These are phyloP conservation scores for Lates japonicus DNA, from an alignment of 2,797 vertebrate species.

Conservation along the genomic window DNA sequence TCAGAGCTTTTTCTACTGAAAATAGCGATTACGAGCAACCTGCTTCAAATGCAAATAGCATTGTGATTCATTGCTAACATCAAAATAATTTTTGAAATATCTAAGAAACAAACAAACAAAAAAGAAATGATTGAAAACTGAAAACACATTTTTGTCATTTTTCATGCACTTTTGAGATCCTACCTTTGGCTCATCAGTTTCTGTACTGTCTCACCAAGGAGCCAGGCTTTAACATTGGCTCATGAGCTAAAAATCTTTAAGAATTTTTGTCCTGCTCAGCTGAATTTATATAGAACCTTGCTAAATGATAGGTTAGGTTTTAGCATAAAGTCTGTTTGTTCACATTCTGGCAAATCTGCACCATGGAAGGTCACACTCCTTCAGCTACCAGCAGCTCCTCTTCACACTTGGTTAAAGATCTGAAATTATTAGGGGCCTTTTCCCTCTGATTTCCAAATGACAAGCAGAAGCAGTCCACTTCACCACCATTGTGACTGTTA, in stretches of 20 bases:
- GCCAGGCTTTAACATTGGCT: too few relatives aligned
- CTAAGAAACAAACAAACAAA: too few relatives aligned
- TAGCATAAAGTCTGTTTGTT: background rate
- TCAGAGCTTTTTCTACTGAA: too few relatives aligned
- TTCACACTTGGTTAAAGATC: background rate
- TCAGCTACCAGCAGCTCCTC: background rate
- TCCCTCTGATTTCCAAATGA: background rate
- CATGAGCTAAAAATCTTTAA: background rate
- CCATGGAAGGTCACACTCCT: background rate
- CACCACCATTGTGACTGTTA: background rate
- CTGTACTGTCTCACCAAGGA: too few relatives aligned
- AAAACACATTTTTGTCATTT: too few relatives aligned
- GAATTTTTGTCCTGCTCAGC: background rate
- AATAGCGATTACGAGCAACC: too few relatives aligned
- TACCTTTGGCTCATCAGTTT: too few relatives aligned
- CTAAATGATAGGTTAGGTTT: background rate
- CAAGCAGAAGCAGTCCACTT: background rate
- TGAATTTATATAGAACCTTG: background rate
- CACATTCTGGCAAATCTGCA: background rate
- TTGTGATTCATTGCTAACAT: too few relatives aligned
- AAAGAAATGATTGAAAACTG: too few relatives aligned
- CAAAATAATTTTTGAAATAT: too few relatives aligned
- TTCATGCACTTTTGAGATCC: too few relatives aligned
- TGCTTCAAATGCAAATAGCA: too few relatives aligned
- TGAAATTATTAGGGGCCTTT: background rate